Evolutionary conservation across 2,888 invertebrate genomes (phyloP), one percentile per base, ranked within the genome.

Genomic region (Drosophila picticornis): DNA sequence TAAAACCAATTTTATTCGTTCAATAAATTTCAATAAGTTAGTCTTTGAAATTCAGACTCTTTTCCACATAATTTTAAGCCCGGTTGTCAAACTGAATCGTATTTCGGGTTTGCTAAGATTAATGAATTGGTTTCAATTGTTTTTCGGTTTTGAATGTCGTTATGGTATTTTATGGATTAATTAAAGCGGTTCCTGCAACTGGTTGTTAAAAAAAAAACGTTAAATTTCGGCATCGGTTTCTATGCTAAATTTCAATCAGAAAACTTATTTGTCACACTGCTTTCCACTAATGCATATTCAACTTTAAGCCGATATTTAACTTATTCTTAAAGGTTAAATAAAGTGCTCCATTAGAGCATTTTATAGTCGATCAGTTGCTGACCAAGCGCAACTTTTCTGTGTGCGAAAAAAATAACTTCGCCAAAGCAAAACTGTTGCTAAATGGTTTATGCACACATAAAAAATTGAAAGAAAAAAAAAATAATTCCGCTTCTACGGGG

Each of bases 401-500:
- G 25, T 40, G 61, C 40, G 1, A 22, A 63, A 70, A 86, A 84
- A 72, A 84, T 69, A 34, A 34, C 16, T 84, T 89, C 64, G 19
- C 61, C 73, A 80, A 82, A 89, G 84, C 77, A 82, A 72, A 89
- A 84, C 75, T 87, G 84, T 80, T 82, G 58, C 83, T 89, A 85
- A 85, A 85, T 85, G 85, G 72, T 87, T 85, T 85, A 85, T 89
- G 85, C 83, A 77, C 83, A 84, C 90, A 85, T 84, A 75, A 66
- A 75, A 83, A 70, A 80, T 74, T 66, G 67, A 66, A 64, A 56
- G 0, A 34, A 34, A 34, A 34, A 29, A 4, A 0, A 58, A 51
- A 73, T 55, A 51, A 58, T 40, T 13, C 16, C 32, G 27, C 52
- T 59, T 53, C 46, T 36, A 5, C 29, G 29, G 19, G 16, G n/a